phyloP scores from a whole-genome alignment of 2,888 invertebrate genomes.

The Drosophila histrio region DNA sequence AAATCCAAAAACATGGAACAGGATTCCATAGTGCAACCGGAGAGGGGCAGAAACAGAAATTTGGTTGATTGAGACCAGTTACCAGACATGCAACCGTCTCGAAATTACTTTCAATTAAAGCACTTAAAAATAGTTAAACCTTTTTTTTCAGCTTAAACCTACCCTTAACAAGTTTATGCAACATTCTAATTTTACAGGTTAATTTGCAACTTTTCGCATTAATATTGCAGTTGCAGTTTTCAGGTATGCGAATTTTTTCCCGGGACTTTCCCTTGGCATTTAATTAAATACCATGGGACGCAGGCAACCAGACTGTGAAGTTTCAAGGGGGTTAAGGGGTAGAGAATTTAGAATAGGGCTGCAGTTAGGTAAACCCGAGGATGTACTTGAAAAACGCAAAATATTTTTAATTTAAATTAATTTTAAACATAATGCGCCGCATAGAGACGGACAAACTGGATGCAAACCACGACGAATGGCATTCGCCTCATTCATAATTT shows the following conservation, averaged over 20 bases:
- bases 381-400: conserved; percentile 5
- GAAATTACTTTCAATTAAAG: not conserved
- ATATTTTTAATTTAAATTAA: conserved; percentile 53
- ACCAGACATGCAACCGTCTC: conserved; percentile 12
- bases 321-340: not conserved
- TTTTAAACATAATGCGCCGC: conserved; percentile 26
- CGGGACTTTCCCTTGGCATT: not conserved
- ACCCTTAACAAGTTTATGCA: not conserved
- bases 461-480: not conserved
- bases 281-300: not conserved
- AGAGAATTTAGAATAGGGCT: not conserved
- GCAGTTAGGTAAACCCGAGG: not conserved
- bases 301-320: not conserved
- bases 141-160: no score
- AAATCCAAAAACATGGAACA: no score
- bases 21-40: no score
- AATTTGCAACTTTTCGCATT: not conserved
- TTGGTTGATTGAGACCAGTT: not conserved
- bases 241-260: not conserved
- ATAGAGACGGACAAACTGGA: not conserved
- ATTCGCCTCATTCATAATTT: not conserved
- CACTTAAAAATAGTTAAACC: not conserved
- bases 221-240: not conserved
- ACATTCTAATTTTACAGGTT: not conserved
- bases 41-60: not conserved